These are phyloP conservation scores for Zoanthus solanderi DNA, from an alignment of 92 coral and sea anemone species.

Conservation along the genomic window DNA sequence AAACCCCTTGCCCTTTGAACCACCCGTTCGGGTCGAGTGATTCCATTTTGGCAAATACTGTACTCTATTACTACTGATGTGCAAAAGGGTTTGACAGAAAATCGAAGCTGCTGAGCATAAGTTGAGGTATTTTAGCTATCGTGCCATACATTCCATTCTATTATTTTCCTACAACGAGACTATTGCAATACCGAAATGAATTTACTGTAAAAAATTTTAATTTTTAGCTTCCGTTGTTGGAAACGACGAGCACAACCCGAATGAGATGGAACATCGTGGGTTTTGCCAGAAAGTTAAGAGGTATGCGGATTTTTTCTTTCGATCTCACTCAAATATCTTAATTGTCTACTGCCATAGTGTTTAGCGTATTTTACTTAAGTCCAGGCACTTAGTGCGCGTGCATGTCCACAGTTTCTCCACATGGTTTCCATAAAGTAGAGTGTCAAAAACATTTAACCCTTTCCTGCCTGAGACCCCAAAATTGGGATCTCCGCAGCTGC, in stretches of 20 bases:
- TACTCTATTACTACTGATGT: not conserved
- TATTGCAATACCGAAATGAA: conserved; percentile 27
- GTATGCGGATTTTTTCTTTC: not conserved
- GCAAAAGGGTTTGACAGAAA: conserved; percentile 14
- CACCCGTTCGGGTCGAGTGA: too few relatives aligned
- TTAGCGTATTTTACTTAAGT: not conserved
- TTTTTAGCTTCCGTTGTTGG: conserved; percentile 19
- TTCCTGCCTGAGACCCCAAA: conserved; percentile 39
- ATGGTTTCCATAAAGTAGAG: not conserved
- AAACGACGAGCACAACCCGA: conserved; percentile 17
- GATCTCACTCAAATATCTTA: conserved; percentile 20
- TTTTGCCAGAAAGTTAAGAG: conserved; percentile 7
- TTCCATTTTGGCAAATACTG: too few relatives aligned
- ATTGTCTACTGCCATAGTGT: conserved; percentile 16
- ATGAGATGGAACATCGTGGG: conserved; percentile 10
- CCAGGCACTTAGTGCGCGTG: conserved; percentile 7
- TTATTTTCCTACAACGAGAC: conserved; percentile 1
- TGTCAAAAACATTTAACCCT: too few relatives aligned
- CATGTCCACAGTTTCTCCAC: conserved; percentile 6
- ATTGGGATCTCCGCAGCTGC: conserved; percentile 31
- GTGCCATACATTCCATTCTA: not conserved
- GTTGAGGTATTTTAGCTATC: not conserved
- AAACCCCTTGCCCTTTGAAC: too few relatives aligned
- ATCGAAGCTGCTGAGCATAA: conserved; percentile 13
- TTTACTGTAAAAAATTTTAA: not conserved